phyloP scores from a whole-genome alignment of 1,140 invertebrate species.

The Ceratina calcarata region DNA sequence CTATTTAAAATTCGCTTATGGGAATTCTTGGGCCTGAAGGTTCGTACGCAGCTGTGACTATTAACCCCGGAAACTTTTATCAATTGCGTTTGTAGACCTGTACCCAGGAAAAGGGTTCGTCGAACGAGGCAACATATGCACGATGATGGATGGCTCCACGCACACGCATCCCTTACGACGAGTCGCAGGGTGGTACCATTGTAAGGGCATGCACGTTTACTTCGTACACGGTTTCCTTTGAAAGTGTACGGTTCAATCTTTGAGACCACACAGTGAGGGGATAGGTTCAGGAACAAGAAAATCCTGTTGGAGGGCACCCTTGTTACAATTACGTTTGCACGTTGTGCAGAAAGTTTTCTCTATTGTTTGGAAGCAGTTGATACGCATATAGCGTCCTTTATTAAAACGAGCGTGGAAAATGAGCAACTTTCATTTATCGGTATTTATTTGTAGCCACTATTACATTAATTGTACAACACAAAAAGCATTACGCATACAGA shows the following conservation, averaged over 20 bases:
- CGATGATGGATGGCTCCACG: slow-evolving; percentile 61
- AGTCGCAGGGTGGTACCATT: slow-evolving; percentile 37
- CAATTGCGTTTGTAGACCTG: slow-evolving; percentile 25
- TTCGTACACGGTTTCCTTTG: slow-evolving; percentile 38
- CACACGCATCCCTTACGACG: slow-evolving; percentile 52
- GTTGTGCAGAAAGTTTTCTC: background rate
- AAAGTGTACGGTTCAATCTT: slow-evolving; percentile 23
- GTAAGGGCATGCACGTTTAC: slow-evolving; percentile 23
- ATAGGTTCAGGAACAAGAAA: slow-evolving; percentile 24
- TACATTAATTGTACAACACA: no score
- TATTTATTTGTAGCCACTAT: no score
- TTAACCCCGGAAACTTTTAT: slow-evolving; percentile 48
- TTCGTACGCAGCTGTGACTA: slow-evolving; percentile 40
- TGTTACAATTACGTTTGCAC: slow-evolving; percentile 32
- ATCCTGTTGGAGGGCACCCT: slow-evolving; percentile 8
- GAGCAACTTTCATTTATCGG: background rate
- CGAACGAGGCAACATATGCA: slow-evolving; percentile 61
- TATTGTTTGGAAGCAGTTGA: background rate
- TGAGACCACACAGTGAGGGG: slow-evolving; percentile 12
- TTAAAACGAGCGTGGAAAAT: background rate
- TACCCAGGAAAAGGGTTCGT: slow-evolving; percentile 45
- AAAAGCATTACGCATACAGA: no score
- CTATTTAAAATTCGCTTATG: background rate
- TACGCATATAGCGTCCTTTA: background rate
- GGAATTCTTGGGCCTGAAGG: background rate